Evolutionary conservation across 1,140 invertebrate genomes (phyloP).

Genomic region (Eupeodes corollae): DNA sequence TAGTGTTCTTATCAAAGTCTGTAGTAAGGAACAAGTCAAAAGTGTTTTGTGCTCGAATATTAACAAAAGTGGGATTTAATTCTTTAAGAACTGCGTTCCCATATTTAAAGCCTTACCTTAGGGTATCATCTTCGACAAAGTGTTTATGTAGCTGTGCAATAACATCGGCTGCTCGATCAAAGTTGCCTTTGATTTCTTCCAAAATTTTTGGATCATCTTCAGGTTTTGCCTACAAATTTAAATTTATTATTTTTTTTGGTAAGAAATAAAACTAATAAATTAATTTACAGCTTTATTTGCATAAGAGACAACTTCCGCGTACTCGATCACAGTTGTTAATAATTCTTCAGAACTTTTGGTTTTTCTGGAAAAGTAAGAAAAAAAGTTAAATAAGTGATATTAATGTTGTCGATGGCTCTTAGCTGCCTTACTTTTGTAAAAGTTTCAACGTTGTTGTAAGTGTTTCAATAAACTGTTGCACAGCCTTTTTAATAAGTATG

Average conservation of each 20-base stretch:
- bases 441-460: conserved; percentile 41
- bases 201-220: conserved; percentile 21
- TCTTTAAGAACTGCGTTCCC: no score
- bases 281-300: no score
- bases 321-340: conserved; percentile 24
- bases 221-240: conserved; percentile 17
- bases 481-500: conserved; percentile 53
- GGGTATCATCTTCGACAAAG: conserved; percentile 28
- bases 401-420: no score
- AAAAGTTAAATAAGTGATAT: neutral
- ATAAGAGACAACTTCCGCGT: conserved; percentile 22
- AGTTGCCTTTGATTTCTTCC: conserved; percentile 23
- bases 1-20: no score
- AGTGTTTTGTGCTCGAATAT: no score
- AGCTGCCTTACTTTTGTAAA: conserved; percentile 19
- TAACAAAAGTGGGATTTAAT: no score
- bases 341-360: conserved; percentile 32
- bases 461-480: conserved; percentile 50
- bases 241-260: no score
- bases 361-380: conserved; percentile 22
- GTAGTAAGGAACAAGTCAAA: no score
- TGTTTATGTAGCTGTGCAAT: conserved; percentile 32
- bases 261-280: no score
- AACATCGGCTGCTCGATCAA: conserved; percentile 30
- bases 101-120: conserved; percentile 29